Base-by-base conservation (phyloP, 2,888 invertebrate species). In the Machimus atricapillus region DNA sequence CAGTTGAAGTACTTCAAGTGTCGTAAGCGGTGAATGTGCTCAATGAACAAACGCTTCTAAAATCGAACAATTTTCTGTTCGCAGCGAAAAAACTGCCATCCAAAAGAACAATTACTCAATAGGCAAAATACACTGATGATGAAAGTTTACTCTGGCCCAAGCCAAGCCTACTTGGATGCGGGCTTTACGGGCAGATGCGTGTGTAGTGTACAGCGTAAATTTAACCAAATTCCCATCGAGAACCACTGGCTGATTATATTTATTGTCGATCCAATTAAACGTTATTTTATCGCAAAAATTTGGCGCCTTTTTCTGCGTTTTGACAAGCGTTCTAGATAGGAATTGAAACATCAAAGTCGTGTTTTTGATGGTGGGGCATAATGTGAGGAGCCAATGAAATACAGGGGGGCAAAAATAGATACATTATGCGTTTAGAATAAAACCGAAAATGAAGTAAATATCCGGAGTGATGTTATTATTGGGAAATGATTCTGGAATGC, bases 51-150 rank as follows among this genome's bases (percentile, higher is more conserved):
- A 66, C 66, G 27, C 27, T 66, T 66, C 23, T 66, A 66, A 66
- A 66, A 27, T 66, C 27, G 66, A 66, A 66, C 66, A 66, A 66
- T 23, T 2, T 66, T 19, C 27, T 66, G 66, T 66, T 66, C 66
- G 66, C 12, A 66, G 19, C 27, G 19, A 66, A 23, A 56, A 7
- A 79, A 79, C 52, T 79, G 79, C 79, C 79, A 79, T 46, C 79
- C 23, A 79, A n/a, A 52, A 46, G 52, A 79, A 79, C 23, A 79
- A 74, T 34, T 76, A 76, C 76, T 76, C 76, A 76, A 76, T 37
- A 76, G 76, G 23, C 52, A 79, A 78, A 79, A 79, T 79, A 46
- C 79, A 79, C 40, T 79, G 79, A 79, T 79, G 66, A 66, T 66
- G 43, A 46, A 12, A 66, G 2, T 66, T 66, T 66, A 66, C 9